Percentiles rank a stretch among this genome's conserved stretches.
Evolutionary conservation across 2,113 vertebrate species (phyloP).

Genomic region (Microcebus jonahi): DNA sequence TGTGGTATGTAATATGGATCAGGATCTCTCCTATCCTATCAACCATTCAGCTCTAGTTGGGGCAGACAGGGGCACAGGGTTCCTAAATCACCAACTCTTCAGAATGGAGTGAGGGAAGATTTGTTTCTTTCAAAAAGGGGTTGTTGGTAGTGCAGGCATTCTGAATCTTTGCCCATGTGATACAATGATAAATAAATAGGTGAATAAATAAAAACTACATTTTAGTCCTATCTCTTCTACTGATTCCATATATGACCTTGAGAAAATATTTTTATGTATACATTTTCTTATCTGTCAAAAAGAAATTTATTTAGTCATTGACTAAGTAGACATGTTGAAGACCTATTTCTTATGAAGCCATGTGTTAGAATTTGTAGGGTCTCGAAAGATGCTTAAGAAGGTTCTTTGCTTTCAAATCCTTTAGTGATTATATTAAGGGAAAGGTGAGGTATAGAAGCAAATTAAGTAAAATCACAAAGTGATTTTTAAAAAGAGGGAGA

Average conservation of each 20-base stretch:
- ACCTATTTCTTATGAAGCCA: neutral
- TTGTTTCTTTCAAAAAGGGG: neutral
- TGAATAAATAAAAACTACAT: neutral
- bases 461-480: neutral
- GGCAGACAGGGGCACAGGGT: rapidly evolving
- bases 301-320: neutral
- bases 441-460: neutral
- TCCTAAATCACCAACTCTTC: neutral
- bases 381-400: neutral
- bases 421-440: neutral
- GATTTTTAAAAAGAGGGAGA: neutral
- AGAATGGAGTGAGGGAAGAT: neutral
- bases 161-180: neutral
- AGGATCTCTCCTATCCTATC: neutral
- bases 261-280: neutral
- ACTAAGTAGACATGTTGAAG: neutral
- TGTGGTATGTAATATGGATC: neutral
- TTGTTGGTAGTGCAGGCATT: neutral
- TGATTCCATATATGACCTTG: neutral
- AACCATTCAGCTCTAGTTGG: neutral
- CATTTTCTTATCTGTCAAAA: neutral
- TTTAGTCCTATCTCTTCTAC: neutral
- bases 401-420: neutral
- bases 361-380: neutral
- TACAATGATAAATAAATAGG: neutral